Conservation (phyloP, 1,140 invertebrate genomes). For the Papilio xuthus region DNA sequence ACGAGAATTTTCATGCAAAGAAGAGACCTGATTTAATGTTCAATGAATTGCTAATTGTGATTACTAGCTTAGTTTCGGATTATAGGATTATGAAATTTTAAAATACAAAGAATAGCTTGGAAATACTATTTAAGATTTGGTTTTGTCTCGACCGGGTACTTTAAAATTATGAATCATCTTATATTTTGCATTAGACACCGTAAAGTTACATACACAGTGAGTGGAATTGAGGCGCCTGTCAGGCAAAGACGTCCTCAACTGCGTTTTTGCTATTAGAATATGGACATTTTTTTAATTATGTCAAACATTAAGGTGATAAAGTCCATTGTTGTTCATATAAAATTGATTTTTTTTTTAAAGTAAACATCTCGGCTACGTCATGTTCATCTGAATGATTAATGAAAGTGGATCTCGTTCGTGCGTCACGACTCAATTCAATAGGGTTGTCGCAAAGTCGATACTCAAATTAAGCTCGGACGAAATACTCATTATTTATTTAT, state of each 20-base stretch:
- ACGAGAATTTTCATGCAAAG: constrained; percentile 21
- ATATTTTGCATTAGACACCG: no score
- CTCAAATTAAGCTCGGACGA: constrained; percentile 24
- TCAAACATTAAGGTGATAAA: background rate
- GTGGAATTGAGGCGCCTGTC: background rate
- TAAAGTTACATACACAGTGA: background rate
- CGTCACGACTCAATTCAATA: constrained; percentile 19
- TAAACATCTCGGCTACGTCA: background rate
- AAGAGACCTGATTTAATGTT: constrained; percentile 21
- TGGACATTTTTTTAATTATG: background rate
- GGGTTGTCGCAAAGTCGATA: constrained; percentile 30
- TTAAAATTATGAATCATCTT: no score
- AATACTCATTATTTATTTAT: constrained; percentile 38
- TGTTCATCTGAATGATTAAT: constrained; percentile 21
- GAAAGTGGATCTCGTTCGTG: background rate
- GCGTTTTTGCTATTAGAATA: background rate
- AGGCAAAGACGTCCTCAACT: background rate
- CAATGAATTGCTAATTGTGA: constrained; percentile 33
- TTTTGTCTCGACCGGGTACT: no score
- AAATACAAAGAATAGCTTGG: background rate
- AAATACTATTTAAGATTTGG: background rate
- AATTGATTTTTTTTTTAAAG: background rate
- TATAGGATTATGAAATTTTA: background rate
- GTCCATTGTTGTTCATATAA: background rate
- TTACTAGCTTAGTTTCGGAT: background rate